A percentile compares a stretch with the other conserved stretches of the same genome.
Evolutionary conservation across 1,140 invertebrate genomes (phyloP).

Genomic region (Lasioglossum albipes): DNA sequence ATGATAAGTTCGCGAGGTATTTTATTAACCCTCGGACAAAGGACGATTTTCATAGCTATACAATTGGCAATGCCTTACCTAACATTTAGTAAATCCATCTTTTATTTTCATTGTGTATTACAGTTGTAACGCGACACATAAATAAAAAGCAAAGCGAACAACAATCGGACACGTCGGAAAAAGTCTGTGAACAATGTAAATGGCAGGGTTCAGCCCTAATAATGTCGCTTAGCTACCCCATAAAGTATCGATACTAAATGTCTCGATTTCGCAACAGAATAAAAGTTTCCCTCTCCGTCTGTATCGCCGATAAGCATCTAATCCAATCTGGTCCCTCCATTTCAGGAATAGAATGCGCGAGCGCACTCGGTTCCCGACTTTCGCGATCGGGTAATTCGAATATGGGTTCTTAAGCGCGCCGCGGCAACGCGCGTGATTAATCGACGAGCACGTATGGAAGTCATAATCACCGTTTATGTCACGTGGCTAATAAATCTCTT

Average conservation of each 20-base stretch:
- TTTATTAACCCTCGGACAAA: too few relatives aligned
- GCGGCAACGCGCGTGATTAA: constrained; percentile 32
- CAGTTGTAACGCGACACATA: too few relatives aligned
- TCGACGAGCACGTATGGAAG: constrained; percentile 48
- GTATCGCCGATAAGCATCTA: not conserved
- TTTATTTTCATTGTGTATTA: too few relatives aligned
- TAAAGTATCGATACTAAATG: not conserved
- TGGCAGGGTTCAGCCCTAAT: too few relatives aligned
- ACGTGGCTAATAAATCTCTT: constrained; percentile 52
- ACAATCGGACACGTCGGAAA: too few relatives aligned
- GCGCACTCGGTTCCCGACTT: constrained; percentile 5
- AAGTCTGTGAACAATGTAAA: too few relatives aligned
- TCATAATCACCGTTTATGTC: constrained; percentile 52
- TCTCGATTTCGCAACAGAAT: not conserved
- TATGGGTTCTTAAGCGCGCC: constrained; percentile 21
- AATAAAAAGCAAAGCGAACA: too few relatives aligned
- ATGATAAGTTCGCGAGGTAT: too few relatives aligned
- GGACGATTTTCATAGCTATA: too few relatives aligned
- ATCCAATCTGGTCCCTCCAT: not conserved
- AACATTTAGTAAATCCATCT: too few relatives aligned
- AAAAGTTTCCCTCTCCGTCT: not conserved
- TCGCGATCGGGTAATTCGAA: constrained; percentile 40
- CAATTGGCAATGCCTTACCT: too few relatives aligned
- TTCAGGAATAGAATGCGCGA: not conserved
- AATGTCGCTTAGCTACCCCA: too few relatives aligned